Conservation (phyloP, 2,797 vertebrate species). For the Cossypha heuglini region DNA sequence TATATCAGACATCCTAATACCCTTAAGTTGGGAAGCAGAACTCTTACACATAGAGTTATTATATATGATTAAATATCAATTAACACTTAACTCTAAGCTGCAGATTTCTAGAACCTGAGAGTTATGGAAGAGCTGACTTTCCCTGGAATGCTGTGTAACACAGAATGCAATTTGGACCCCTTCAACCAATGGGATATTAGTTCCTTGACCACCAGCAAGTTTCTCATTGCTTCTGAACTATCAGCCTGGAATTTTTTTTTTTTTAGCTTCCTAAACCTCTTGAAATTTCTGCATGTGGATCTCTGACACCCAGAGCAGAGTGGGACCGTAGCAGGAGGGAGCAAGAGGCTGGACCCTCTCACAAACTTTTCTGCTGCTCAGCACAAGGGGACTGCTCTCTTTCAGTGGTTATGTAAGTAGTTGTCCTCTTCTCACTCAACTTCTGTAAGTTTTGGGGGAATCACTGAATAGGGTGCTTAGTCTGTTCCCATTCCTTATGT, state of each 20-base stretch:
- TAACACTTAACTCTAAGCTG: background rate
- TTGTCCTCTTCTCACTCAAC: background rate
- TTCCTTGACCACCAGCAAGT: background rate
- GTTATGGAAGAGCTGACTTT: background rate
- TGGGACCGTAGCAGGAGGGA: fast-evolving
- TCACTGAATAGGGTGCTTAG: background rate
- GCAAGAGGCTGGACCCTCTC: background rate
- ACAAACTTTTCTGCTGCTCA: background rate
- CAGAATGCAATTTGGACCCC: background rate
- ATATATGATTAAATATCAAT: background rate
- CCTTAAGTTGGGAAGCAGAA: background rate
- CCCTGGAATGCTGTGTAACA: background rate
- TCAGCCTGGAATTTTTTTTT: no score
- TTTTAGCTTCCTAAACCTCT: background rate
- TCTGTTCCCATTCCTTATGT: background rate
- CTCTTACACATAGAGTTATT: background rate
- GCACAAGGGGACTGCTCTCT: background rate
- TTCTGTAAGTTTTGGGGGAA: background rate
- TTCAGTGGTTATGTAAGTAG: background rate
- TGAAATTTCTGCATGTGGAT: fast-evolving
- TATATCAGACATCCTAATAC: background rate
- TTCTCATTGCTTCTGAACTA: background rate
- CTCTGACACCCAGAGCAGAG: background rate
- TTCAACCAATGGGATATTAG: background rate
- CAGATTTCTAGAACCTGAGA: background rate